phyloP scores from a whole-genome alignment of 2,113 vertebrate genomes.

The Tricholaema leucomelas region DNA sequence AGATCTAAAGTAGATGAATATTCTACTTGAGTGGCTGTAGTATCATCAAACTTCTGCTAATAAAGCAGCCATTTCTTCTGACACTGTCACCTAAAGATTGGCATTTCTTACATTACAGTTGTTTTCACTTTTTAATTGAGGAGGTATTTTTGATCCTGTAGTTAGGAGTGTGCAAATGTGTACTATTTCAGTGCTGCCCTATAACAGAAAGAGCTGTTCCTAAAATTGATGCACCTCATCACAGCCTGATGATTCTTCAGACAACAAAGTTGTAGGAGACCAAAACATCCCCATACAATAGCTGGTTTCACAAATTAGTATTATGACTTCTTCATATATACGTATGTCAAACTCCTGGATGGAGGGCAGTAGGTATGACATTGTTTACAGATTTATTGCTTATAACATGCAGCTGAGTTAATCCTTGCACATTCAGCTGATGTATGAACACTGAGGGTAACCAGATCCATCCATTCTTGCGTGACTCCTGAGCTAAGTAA shows the following conservation, averaged over 20 bases:
- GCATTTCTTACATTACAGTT: neutral
- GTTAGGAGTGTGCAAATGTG: neutral
- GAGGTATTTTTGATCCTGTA: neutral
- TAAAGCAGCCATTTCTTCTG: slow-evolving; percentile 41
- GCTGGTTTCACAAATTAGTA: neutral
- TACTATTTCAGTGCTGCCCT: neutral
- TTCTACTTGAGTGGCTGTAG: slow-evolving; percentile 16
- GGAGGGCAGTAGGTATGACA: neutral
- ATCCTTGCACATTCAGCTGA: neutral
- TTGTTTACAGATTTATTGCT: neutral
- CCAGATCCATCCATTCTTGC: neutral
- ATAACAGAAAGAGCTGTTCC: neutral
- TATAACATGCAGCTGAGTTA: neutral
- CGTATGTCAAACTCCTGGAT: neutral
- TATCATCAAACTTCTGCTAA: slow-evolving; percentile 38
- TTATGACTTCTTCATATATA: neutral
- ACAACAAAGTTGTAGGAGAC: neutral
- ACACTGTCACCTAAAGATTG: neutral
- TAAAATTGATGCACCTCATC: neutral
- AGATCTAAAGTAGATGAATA: slow-evolving; percentile 56
- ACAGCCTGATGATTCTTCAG: neutral
- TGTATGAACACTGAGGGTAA: neutral
- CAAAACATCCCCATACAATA: neutral
- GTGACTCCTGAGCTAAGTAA: neutral
- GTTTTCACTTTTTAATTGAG: slow-evolving; percentile 23